A percentile compares a stretch with the other conserved stretches of the same genome.
These are phyloP conservation scores for Lamellibrachia columna DNA, from an alignment of 2,888 invertebrate genomes.

Conservation along the genomic window DNA sequence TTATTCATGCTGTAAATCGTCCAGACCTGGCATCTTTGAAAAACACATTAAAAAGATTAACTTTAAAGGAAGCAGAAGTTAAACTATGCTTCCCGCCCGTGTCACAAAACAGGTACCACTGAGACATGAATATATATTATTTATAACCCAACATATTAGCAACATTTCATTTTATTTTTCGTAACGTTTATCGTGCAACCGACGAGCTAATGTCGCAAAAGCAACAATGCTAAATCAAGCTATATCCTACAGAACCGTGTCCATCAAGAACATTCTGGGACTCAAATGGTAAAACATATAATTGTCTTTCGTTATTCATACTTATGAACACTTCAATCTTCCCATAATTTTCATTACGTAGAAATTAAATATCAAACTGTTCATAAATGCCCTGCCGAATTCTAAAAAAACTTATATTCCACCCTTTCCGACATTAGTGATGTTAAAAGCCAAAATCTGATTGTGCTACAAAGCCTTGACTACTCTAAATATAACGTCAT, in stretches of 20 bases:
- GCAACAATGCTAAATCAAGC: not conserved
- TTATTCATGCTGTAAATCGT: not conserved
- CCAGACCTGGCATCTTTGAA: not conserved
- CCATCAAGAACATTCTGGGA: not conserved
- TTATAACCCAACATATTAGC: not conserved
- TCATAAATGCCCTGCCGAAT: not conserved
- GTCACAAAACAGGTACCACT: not conserved
- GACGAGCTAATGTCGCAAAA: not conserved
- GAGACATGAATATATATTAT: not conserved
- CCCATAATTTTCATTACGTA: not conserved
- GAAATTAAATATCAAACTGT: not conserved
- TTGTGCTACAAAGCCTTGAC: not conserved
- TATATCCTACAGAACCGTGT: not conserved
- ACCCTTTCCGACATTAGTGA: not conserved
- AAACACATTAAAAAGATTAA: not conserved
- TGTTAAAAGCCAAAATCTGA: not conserved
- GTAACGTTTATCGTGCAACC: not conserved
- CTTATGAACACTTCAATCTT: not conserved
- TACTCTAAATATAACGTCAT: not conserved
- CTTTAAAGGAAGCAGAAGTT: not conserved
- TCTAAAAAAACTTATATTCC: not conserved
- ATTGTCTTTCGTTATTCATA: not conserved
- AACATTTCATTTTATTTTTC: not conserved
- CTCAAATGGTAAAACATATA: not conserved
- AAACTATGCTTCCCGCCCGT: not conserved